A percentile compares a stretch with the other conserved stretches of the same genome.
Conservation (phyloP, 2,113 vertebrate genomes). For the Lanius ludovicianus region DNA sequence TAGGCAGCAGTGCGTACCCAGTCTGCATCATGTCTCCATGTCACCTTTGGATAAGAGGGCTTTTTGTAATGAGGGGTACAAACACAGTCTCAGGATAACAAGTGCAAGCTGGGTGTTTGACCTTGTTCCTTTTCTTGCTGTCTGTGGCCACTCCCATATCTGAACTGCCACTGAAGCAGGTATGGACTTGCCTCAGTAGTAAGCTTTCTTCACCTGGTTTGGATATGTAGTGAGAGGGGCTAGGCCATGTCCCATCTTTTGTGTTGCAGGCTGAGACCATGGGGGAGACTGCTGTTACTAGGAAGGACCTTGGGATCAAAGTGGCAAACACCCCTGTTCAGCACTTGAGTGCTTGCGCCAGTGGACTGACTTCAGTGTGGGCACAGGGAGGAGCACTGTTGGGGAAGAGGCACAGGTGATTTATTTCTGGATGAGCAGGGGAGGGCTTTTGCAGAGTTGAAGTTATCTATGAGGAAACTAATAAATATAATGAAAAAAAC, state of each 20-base stretch:
- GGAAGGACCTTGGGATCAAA: constrained; percentile 18
- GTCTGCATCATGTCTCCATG: fast-evolving
- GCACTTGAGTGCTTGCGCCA: neutral
- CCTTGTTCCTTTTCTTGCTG: neutral
- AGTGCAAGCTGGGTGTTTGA: neutral
- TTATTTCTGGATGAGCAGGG: neutral
- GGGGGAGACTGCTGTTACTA: constrained; percentile 26
- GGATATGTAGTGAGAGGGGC: neutral
- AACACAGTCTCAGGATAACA: neutral
- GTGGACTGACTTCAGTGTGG: neutral
- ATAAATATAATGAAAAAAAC: neutral
- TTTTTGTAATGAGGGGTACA: neutral
- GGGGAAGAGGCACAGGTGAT: neutral
- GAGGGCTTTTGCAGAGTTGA: neutral
- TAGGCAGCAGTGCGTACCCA: neutral
- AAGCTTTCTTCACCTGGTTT: neutral
- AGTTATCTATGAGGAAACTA: neutral
- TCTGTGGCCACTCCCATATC: neutral
- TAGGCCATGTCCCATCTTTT: neutral
- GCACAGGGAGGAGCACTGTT: neutral
- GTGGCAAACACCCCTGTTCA: neutral
- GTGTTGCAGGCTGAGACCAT: neutral
- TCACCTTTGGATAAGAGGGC: neutral
- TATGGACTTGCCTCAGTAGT: neutral
- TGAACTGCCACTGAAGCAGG: neutral